A percentile compares a stretch with the other conserved stretches of the same genome.
phyloP scores from a whole-genome alignment of 2,113 vertebrate genomes.

The Menidia beryllina region DNA sequence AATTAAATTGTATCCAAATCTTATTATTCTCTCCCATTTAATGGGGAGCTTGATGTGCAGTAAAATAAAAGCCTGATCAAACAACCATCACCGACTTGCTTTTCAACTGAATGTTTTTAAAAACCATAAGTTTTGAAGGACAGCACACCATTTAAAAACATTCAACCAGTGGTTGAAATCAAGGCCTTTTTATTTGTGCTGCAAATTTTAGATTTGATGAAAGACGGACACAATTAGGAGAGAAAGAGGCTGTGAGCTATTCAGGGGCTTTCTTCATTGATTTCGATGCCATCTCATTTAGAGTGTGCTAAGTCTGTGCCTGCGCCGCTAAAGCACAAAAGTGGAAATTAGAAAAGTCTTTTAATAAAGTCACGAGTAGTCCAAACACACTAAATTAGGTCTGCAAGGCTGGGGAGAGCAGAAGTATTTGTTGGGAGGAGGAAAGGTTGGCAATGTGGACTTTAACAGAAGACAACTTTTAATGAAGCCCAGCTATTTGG shows the following conservation, averaged over 20 bases:
- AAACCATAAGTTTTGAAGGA: slow-evolving; percentile 32
- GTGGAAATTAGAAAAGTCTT: slow-evolving; percentile 64
- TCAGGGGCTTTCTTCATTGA: slow-evolving; percentile 49
- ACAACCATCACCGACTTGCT: slow-evolving; percentile 16
- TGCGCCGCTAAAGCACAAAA: slow-evolving; percentile 51
- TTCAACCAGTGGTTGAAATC: slow-evolving; percentile 20
- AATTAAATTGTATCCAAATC: slow-evolving; percentile 15
- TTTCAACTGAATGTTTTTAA: slow-evolving; percentile 39
- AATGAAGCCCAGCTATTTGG: slow-evolving; percentile 84
- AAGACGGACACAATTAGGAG: slow-evolving; percentile 27
- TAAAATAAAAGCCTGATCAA: slow-evolving; percentile 19
- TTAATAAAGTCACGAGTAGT: slow-evolving; percentile 69
- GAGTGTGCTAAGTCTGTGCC: slow-evolving; percentile 40
- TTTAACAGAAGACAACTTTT: slow-evolving; percentile 11
- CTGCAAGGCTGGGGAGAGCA: slow-evolving; percentile 28
- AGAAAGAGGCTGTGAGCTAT: slow-evolving; percentile 16
- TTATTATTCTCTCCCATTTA: slow-evolving; percentile 17
- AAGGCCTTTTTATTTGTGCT: slow-evolving; percentile 29
- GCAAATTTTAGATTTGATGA: slow-evolving; percentile 40
- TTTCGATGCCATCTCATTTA: slow-evolving; percentile 71
- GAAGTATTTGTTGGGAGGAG: neutral
- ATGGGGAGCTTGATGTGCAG: slow-evolving; percentile 2
- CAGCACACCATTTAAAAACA: slow-evolving; percentile 31
- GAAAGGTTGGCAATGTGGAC: neutral
- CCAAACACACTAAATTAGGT: slow-evolving; percentile 64